A percentile compares a stretch with the other conserved stretches of the same genome.
Conservation (phyloP, 2,113 vertebrate species). For the Guaruba guarouba region DNA sequence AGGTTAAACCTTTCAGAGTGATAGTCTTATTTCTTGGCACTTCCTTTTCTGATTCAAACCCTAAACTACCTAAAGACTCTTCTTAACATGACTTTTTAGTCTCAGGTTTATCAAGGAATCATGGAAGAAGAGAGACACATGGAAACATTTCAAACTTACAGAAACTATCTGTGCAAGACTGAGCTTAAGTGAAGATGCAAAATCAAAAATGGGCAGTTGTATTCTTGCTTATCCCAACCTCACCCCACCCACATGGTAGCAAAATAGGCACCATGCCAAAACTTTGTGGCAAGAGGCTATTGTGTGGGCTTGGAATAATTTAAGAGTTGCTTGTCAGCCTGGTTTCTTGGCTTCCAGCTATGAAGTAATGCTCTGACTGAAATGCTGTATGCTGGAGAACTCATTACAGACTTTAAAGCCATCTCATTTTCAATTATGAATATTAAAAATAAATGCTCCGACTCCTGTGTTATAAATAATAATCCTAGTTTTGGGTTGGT, state of each 20-base stretch:
- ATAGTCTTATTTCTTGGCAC: not conserved
- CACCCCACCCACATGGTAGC: constrained; percentile 21
- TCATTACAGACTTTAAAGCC: not conserved
- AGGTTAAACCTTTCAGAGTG: not conserved
- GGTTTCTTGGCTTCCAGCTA: constrained; percentile 36
- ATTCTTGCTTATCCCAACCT: constrained; percentile 52
- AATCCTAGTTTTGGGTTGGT: not conserved
- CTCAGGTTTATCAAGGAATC: not conserved
- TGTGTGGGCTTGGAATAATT: constrained; percentile 54
- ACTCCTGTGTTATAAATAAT: not conserved
- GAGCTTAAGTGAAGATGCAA: not conserved
- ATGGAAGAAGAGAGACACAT: not conserved
- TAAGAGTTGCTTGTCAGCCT: constrained; percentile 37
- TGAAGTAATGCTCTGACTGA: constrained; percentile 1
- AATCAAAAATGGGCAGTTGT: constrained; percentile 41
- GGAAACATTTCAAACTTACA: not conserved
- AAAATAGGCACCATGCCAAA: constrained; percentile 35
- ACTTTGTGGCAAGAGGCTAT: constrained; percentile 50
- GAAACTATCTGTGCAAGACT: not conserved
- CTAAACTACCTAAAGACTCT: not conserved
- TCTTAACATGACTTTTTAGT: not conserved
- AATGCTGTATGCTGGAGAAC: not conserved
- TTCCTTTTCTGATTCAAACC: not conserved
- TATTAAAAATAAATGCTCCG: constrained; percentile 10
- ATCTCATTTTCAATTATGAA: constrained; percentile 13